Conservation (phyloP, 1,140 invertebrate species). For the Aphelinus certus region DNA sequence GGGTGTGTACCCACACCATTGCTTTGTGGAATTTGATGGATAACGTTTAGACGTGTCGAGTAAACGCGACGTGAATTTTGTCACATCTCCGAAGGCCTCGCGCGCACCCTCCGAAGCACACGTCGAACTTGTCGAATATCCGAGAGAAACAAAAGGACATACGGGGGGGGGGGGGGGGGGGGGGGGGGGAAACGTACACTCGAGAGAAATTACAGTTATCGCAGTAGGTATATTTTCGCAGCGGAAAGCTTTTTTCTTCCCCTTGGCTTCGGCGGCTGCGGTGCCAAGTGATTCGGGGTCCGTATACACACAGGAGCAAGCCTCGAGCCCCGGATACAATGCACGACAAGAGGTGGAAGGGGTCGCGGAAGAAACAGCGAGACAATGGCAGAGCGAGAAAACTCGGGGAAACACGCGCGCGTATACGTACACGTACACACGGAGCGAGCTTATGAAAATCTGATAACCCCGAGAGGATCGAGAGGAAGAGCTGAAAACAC, state of each 20-base stretch:
- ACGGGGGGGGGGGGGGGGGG: too few species aligned
- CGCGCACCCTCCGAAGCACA: too few species aligned
- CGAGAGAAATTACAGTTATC: conserved; percentile 18
- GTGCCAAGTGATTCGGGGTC: not conserved
- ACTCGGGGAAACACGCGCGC: too few species aligned
- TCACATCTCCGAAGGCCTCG: too few species aligned
- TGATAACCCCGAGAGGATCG: conserved; percentile 31
- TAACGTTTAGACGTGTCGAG: too few species aligned
- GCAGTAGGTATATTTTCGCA: conserved; percentile 14
- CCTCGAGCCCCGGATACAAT: not conserved
- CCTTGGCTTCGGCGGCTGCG: not conserved
- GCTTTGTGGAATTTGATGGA: too few species aligned
- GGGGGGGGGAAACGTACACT: not conserved
- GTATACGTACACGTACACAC: not conserved
- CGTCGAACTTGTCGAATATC: too few species aligned
- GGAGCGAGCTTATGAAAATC: conserved; percentile 28
- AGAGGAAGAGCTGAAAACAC: conserved; percentile 17
- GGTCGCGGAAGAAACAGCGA: not conserved
- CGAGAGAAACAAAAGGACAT: too few species aligned
- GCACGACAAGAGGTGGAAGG: not conserved
- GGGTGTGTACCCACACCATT: too few species aligned
- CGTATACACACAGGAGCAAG: conserved; percentile 1
- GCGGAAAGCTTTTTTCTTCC: conserved; percentile 9
- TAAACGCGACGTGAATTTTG: too few species aligned
- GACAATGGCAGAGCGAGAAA: conserved; percentile 18